phyloP scores from a whole-genome alignment of 2,113 vertebrate species.

The Mesoclemmys tuberculata region DNA sequence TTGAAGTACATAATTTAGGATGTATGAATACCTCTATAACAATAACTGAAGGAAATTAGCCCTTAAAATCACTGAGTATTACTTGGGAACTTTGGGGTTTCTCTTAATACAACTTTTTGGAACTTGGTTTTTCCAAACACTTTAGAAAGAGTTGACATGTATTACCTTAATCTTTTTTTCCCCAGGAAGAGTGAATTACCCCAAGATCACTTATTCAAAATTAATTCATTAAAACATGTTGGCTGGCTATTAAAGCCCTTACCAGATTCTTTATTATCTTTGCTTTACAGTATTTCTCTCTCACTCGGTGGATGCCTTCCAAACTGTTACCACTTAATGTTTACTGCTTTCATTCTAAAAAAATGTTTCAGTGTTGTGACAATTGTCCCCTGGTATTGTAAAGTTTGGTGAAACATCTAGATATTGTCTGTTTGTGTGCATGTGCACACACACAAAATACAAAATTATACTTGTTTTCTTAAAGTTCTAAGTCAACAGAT shows the following conservation, averaged over 20 bases:
- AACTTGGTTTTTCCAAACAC: neutral
- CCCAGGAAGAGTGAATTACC: neutral
- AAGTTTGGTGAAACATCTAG: neutral
- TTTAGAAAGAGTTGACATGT: neutral
- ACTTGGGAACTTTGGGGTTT: neutral
- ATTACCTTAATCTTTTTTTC: conserved; percentile 1
- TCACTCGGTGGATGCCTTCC: neutral
- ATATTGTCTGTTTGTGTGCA: neutral
- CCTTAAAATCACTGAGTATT: neutral
- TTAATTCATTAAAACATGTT: neutral
- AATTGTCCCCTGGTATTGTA: neutral
- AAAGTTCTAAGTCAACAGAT: conserved; percentile 34
- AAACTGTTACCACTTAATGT: neutral
- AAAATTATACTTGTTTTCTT: neutral
- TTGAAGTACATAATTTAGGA: neutral
- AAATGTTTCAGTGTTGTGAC: neutral
- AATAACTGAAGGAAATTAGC: conserved; percentile 13
- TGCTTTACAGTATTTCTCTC: neutral
- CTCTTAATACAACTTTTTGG: conserved; percentile 7
- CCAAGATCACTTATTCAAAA: conserved; percentile 7
- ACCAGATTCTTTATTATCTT: neutral
- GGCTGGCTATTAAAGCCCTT: conserved; percentile 1
- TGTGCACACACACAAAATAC: neutral
- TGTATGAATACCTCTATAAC: neutral
- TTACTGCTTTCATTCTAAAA: neutral